A percentile compares a stretch with the other conserved stretches of the same genome.
Evolutionary conservation across 2,888 invertebrate species (phyloP).

Genomic region (Andrena haemorrhoa): DNA sequence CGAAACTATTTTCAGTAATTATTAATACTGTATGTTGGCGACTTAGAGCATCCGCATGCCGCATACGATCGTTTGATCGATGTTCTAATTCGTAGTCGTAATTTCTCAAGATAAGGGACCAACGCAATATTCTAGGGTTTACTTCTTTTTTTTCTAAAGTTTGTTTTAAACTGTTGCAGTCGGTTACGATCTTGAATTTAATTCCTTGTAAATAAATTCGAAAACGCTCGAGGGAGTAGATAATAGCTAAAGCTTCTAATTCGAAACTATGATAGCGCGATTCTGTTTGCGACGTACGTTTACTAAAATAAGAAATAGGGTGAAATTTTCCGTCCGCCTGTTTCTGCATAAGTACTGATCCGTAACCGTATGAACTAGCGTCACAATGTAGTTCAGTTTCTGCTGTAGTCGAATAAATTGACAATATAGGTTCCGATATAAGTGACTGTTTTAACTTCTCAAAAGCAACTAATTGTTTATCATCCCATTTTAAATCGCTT

Average conservation of each 20-base stretch:
- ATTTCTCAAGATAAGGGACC: constrained; percentile 8
- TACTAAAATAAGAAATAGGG: constrained; percentile 26
- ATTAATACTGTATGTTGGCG: background rate
- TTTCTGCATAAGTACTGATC: constrained; percentile 24
- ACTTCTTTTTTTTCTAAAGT: constrained; percentile 26
- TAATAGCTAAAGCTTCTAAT: constrained; percentile 1
- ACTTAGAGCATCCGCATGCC: constrained; percentile 7
- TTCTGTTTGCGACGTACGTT: constrained; percentile 11
- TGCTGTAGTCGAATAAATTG: constrained; percentile 11
- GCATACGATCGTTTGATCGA: constrained; percentile 1
- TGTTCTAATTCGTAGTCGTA: constrained; percentile 23
- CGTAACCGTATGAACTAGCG: background rate
- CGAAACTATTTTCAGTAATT: background rate
- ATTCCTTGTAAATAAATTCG: constrained; percentile 18
- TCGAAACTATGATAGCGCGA: constrained; percentile 7
- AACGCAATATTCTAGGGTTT: constrained; percentile 37
- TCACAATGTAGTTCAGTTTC: too few species aligned
- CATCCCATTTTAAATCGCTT: background rate
- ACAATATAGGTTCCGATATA: constrained; percentile 13
- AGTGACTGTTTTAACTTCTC: constrained; percentile 9
- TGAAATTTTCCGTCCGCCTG: constrained; percentile 23
- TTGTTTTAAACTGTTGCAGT: background rate
- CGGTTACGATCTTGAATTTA: background rate
- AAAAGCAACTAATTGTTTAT: constrained; percentile 9
- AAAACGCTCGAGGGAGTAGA: constrained; percentile 9